These are phyloP conservation scores for Triplophysa tibetana DNA, from an alignment of 2,113 vertebrate genomes.

Conservation along the genomic window DNA sequence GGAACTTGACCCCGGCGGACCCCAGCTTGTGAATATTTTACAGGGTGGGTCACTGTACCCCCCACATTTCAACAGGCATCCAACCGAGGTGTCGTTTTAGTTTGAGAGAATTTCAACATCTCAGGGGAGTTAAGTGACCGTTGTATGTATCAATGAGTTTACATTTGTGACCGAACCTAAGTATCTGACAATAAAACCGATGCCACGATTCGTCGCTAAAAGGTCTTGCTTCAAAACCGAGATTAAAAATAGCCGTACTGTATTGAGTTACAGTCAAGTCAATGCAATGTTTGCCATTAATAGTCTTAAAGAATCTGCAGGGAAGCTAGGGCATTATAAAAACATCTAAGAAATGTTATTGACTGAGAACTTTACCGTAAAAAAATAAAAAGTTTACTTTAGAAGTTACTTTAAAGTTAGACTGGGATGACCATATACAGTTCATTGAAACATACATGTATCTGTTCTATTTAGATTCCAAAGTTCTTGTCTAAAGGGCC, in stretches of 20 bases:
- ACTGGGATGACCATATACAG: neutral
- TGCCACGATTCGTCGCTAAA: constrained; percentile 64
- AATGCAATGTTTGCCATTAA: constrained; percentile 70
- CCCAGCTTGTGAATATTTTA: constrained; percentile 54
- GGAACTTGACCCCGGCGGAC: constrained; percentile 56
- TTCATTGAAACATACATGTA: no score
- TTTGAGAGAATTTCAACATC: constrained; percentile 35
- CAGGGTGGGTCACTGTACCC: constrained; percentile 32
- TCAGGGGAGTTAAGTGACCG: constrained; percentile 45
- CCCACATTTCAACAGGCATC: neutral
- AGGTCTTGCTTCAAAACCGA: constrained; percentile 74
- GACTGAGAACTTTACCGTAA: neutral
- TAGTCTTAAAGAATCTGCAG: constrained; percentile 55
- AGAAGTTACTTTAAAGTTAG: neutral
- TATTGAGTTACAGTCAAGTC: constrained; percentile 74
- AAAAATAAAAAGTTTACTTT: neutral
- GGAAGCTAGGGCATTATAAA: neutral
- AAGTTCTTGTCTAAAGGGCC: neutral
- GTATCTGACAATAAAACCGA: constrained; percentile 65
- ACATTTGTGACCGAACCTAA: constrained; percentile 3
- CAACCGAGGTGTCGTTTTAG: constrained; percentile 5
- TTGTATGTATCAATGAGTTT: constrained; percentile 9
- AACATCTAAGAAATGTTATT: neutral
- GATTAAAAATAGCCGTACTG: constrained; percentile 76
- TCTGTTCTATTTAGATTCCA: neutral